Percentiles rank a stretch among this genome's conserved stretches.
Evolutionary conservation across 2,888 invertebrate genomes (phyloP).

Genomic region (Strigamia maritima): DNA sequence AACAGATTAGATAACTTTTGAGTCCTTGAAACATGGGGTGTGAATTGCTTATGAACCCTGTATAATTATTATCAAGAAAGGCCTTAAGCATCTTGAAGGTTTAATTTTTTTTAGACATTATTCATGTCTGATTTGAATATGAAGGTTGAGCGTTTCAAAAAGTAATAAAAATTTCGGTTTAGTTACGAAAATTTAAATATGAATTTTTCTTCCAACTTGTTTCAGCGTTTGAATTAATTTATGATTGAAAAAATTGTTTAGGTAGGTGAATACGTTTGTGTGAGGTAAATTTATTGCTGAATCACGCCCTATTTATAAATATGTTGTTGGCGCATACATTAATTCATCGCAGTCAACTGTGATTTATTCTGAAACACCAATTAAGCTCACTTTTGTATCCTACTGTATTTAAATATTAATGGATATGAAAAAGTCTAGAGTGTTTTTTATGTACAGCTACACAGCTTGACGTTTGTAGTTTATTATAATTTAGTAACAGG

Average conservation of each 20-base stretch:
- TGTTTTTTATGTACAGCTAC: no score
- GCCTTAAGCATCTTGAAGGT: background rate
- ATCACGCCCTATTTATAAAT: background rate
- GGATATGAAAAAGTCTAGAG: background rate
- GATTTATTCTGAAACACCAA: background rate
- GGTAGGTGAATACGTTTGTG: background rate
- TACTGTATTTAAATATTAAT: background rate
- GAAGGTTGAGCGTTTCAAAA: background rate
- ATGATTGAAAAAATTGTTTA: background rate
- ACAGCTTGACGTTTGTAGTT: no score
- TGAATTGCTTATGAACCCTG: background rate
- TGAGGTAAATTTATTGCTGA: constrained; percentile 4
- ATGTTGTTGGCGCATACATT: background rate
- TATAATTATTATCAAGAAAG: background rate
- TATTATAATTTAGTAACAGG: no score
- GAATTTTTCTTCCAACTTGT: background rate
- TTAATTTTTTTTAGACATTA: background rate
- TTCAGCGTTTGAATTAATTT: background rate
- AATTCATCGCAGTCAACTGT: background rate
- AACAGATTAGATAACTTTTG: background rate
- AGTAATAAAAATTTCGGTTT: background rate
- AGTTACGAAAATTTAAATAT: background rate
- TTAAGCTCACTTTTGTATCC: background rate
- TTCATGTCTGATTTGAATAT: background rate
- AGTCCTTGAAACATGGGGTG: background rate